Evolutionary conservation across 2,113 vertebrate genomes (phyloP).

Genomic region (Nerophis ophidion): DNA sequence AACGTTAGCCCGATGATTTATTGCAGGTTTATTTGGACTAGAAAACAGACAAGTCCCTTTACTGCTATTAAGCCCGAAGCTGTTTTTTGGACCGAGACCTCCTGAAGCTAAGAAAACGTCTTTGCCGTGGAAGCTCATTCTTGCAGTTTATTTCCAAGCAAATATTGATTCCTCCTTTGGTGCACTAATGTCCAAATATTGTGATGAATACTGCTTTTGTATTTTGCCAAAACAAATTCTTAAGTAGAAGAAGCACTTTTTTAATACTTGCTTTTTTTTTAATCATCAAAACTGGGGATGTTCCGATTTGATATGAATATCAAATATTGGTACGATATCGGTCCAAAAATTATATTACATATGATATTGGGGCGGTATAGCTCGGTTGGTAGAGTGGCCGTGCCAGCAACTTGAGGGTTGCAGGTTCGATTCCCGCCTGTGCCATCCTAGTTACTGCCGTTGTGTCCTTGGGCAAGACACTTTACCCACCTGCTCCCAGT

Average conservation of each 20-base stretch:
- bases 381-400: too few species aligned
- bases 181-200: constrained; percentile 24
- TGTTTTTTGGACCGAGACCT: constrained; percentile 6
- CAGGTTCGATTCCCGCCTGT: too few species aligned
- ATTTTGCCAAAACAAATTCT: constrained; percentile 8
- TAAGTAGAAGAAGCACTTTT: background rate
- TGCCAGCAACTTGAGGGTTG: too few species aligned
- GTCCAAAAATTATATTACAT: too few species aligned
- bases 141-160: background rate
- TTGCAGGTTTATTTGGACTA: constrained; percentile 23
- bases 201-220: constrained; percentile 10
- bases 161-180: constrained; percentile 1
- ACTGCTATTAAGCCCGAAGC: constrained; percentile 14
- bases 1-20: constrained; percentile 10
- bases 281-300: too few species aligned
- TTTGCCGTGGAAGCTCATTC: background rate
- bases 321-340: too few species aligned
- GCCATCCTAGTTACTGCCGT: too few species aligned
- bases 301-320: too few species aligned
- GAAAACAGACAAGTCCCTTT: constrained; percentile 16
- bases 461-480: too few species aligned
- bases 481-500: too few species aligned
- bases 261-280: too few species aligned
- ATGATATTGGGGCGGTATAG: too few species aligned
- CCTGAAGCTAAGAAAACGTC: constrained; percentile 12